Conservation (phyloP, 2,888 invertebrate species). For the Nebria salina region DNA sequence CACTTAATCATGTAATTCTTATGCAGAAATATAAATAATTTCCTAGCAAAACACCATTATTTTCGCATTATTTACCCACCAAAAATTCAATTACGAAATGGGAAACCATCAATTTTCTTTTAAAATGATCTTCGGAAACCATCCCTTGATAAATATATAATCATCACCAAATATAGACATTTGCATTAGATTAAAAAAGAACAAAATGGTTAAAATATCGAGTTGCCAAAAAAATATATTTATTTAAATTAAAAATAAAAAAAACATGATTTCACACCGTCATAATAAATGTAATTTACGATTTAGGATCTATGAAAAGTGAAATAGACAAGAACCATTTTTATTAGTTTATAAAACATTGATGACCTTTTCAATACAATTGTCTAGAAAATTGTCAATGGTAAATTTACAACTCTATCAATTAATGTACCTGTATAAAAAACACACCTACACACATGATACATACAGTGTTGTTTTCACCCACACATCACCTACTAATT, state of each 20-base stretch:
- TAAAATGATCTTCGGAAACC: too few relatives aligned
- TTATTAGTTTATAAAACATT: background rate
- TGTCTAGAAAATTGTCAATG: constrained; percentile 15
- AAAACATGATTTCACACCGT: background rate
- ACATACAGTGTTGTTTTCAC: background rate
- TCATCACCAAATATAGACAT: too few relatives aligned
- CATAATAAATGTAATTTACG: background rate
- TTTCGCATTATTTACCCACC: too few relatives aligned
- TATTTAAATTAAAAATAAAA: background rate
- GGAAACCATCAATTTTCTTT: too few relatives aligned
- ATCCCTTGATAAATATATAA: too few relatives aligned
- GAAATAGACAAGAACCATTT: background rate
- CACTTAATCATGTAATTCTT: too few relatives aligned
- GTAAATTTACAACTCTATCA: background rate
- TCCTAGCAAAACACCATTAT: too few relatives aligned
- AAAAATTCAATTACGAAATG: too few relatives aligned
- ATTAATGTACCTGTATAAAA: constrained; percentile 10
- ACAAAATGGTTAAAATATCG: too few relatives aligned
- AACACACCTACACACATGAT: constrained; percentile 8
- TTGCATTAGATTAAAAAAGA: too few relatives aligned
- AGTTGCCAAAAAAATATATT: too few relatives aligned
- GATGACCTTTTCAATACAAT: background rate
- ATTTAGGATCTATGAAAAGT: background rate
- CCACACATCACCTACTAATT: constrained; percentile 9
- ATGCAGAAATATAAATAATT: too few relatives aligned